Base-by-base conservation (phyloP, 2,888 invertebrate species). In the Thecocarcelia acutangulata region DNA sequence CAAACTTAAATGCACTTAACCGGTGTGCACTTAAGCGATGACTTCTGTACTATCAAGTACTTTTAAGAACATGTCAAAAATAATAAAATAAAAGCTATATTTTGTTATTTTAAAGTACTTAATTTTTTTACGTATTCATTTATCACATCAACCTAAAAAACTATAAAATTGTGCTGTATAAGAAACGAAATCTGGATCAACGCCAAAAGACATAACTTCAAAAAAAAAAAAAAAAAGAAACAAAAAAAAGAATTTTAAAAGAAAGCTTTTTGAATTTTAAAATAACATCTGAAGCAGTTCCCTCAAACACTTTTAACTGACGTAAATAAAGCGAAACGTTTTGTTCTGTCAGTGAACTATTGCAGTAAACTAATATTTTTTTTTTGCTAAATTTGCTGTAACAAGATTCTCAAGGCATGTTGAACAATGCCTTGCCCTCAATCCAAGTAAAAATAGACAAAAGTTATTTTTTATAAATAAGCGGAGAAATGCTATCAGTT, bases 331-430 rank as follows among this genome's bases (percentile, higher is more conserved):
- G 13, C 21, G 12, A 15, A 48, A 24, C 42, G 24, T 63, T 73
- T 44, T 63, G 54, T 54, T 24, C 2, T 40, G 5, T 12, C 12
- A 37, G 21, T 21, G 19, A 28, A 56, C 33, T n/a, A 28, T 46
- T 44, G 17, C n/a, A 33, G 19, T 9, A 28, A 61, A 64, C 37
- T 24, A 40, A 42, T 42, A 59, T 68, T 50, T 28, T 68, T 50
- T 28, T 68, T 42, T 75, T 44, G 33, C 17, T 66, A 52, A 59
- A 44, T 54, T 68, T 63, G 52, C 15, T 68, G 13, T 61, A 76
- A 61, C 61, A 75, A 75, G 42, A 17, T 75, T 59, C 56, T 52
- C 42, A 58, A 28, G 48, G 28, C 75, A 50, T 44, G 58, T 64
- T 42, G 33, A 58, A 33, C 19, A 59, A 28, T 58, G 24, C 42